Evolutionary conservation across 2,888 invertebrate species (phyloP).

Genomic region (Lymantria monacha): DNA sequence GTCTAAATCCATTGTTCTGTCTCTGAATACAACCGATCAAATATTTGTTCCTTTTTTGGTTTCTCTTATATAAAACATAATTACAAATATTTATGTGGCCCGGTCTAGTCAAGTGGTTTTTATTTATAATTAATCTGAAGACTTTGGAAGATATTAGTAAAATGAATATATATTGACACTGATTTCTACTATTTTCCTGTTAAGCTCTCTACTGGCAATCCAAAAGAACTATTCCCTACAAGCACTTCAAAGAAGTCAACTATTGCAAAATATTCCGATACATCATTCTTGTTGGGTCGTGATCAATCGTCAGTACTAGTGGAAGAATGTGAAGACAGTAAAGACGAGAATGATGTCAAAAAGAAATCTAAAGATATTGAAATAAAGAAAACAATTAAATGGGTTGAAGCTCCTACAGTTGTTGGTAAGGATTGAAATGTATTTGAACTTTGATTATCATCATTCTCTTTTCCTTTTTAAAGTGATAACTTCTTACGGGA

Average conservation of each 20-base stretch:
- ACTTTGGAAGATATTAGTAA: no score
- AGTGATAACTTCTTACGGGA: no score
- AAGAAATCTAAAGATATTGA: slow-evolving; percentile 64
- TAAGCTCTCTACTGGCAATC: slow-evolving; percentile 81
- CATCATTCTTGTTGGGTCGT: slow-evolving; percentile 90
- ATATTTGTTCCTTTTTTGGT: no score
- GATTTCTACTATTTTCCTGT: background rate
- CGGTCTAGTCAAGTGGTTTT: no score
- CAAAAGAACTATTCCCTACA: slow-evolving; percentile 92
- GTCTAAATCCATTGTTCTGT: no score
- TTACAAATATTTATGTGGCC: no score
- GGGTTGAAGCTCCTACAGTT: slow-evolving; percentile 89
- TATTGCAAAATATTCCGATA: slow-evolving; percentile 88
- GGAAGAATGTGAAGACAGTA: slow-evolving; percentile 78
- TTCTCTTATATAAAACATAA: no score
- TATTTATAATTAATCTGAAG: no score
- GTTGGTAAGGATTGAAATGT: slow-evolving; percentile 79
- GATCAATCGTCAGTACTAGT: slow-evolving; percentile 94
- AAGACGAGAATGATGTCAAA: slow-evolving; percentile 9
- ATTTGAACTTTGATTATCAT: no score
- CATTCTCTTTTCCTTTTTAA: no score
- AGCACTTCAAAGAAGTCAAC: slow-evolving; percentile 91
- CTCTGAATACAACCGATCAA: no score
- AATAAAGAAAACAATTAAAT: slow-evolving; percentile 87
- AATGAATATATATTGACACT: no score